Base-by-base conservation (phyloP, 2,113 vertebrate genomes). In the Anguilla rostrata region DNA sequence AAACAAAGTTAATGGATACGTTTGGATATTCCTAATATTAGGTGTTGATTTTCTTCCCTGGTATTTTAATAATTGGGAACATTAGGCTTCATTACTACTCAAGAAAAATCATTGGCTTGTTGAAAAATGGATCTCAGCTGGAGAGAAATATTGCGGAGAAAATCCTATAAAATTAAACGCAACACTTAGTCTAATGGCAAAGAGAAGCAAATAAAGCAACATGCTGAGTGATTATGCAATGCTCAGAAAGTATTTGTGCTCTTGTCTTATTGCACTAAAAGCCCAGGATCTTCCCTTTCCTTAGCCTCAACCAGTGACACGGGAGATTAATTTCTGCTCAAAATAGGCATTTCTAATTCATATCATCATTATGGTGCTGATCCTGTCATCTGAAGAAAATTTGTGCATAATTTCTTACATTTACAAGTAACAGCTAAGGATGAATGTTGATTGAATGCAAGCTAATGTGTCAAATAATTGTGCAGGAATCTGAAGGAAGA, bases 51-150 rank as follows among this genome's bases (percentile, higher is more conserved):
- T 78, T 86, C 81, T 81, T 20, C 43, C 82, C 53, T 79, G 83
- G 49, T 60, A 86, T 18, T 87, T 63, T 79, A 81, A 43, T 60
- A 85, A 22, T 87, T 63, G 89, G 86, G 79, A 34, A 85, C 7
- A 39, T 34, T 56, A 43, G 29, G 78, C 49, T 85, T 79, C 56
- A 26, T 57, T 41, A 85, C 80, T 53, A 80, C 60, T 66, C 60
- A 66, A 66, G 18, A 66, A 66, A 3, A 66, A 66, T 4, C 2
- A 26, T 22, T 20, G 22, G 15, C 15, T 60, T 14, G 14, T 26
- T 26, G 26, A n/a, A 71, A n/a, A n/a, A 71, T 7, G 63, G 26
- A 22, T 5, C 63, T 5, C 63, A 71, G 20, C 63, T 71, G 26
- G 6, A 63, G 60, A 56, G 15, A 8, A 71, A 71, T 71, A n/a